phyloP scores from a whole-genome alignment of 2,888 invertebrate species.

The Platycheirus albimanus region DNA sequence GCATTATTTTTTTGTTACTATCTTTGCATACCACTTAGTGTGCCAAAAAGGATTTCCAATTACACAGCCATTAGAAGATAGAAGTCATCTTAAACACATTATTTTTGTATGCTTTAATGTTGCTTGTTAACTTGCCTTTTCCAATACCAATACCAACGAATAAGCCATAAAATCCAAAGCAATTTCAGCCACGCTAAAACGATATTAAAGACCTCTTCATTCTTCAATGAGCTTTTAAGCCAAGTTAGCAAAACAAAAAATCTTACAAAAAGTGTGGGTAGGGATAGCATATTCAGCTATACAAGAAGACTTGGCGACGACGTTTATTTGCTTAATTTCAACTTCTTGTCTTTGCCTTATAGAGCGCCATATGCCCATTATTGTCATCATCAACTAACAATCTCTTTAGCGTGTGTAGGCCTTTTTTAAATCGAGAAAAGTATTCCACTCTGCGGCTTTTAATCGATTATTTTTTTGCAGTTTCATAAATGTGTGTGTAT shows the following conservation, averaged over 20 bases:
- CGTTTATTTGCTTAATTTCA: slow-evolving; percentile 64
- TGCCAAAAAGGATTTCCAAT: slow-evolving; percentile 70
- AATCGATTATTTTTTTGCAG: slow-evolving; percentile 55
- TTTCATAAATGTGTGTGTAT: background rate
- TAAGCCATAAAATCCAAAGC: background rate
- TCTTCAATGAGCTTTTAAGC: slow-evolving; percentile 16
- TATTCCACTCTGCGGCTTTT: slow-evolving; percentile 17
- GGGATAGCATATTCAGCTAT: slow-evolving; percentile 37
- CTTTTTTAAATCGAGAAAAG: slow-evolving; percentile 30
- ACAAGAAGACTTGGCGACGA: slow-evolving; percentile 60
- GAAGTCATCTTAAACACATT: slow-evolving; percentile 64
- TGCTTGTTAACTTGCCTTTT: background rate
- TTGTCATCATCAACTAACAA: slow-evolving; percentile 50
- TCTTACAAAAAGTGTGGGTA: slow-evolving; percentile 55
- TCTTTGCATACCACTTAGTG: slow-evolving; percentile 53
- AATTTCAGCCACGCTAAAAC: slow-evolving; percentile 5
- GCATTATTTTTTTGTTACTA: background rate
- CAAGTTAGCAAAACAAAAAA: slow-evolving; percentile 26
- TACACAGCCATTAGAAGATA: slow-evolving; percentile 49
- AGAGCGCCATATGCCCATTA: slow-evolving; percentile 50
- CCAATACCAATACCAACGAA: background rate
- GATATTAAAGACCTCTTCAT: slow-evolving; percentile 4
- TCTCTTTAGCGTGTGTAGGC: slow-evolving; percentile 47
- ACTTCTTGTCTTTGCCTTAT: slow-evolving; percentile 72
- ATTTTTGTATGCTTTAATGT: background rate